Base-by-base conservation (phyloP, 1,140 invertebrate species). In the Tribolium castaneum region DNA sequence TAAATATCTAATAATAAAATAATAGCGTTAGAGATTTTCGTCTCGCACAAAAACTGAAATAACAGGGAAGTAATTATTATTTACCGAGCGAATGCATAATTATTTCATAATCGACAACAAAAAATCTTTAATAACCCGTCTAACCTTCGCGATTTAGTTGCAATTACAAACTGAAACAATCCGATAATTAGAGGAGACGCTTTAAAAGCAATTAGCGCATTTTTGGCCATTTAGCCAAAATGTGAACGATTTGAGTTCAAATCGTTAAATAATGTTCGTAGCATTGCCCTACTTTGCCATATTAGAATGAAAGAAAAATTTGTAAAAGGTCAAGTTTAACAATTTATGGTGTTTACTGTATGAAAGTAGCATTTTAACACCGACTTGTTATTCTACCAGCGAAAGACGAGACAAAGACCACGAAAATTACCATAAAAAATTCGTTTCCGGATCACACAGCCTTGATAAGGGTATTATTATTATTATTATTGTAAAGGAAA, bases 61-160 rank as follows among this genome's bases (percentile, higher is more conserved):
- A 45, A 45, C n/a, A 45, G 39, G 39, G 39, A 45, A 45, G 39
- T 45, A 45, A 45, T 85, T 83, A 56, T 76, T 54, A 45, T 78
- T 79, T 76, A 80, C 45, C 0, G 80, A 82, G 78, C 84, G 84
- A 86, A 86, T 80, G 71, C 39, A 45, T 45, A 56, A 78, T 78
- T 71, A 74, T 78, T 16, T 54, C 82, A 80, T 83, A 83, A 73
- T 81, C 81, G 80, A 79, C 75, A 80, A 82, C 77, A 45, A 45
- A 45, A 45, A 45, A 45, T 6, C 34, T 39, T 10, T 45, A 45
- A 49, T 6, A 50, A 51, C 49, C 9, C 13, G 14, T 51, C 22
- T 52, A 39, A 77, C 12, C 59, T 22, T 22, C 16, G 9, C 7
- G 1, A 56, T 56, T 19, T 51, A 72, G 12, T 72, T 49, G 45